Evolutionary conservation across 1,140 invertebrate genomes (phyloP).

Genomic region (Augochlora pura): DNA sequence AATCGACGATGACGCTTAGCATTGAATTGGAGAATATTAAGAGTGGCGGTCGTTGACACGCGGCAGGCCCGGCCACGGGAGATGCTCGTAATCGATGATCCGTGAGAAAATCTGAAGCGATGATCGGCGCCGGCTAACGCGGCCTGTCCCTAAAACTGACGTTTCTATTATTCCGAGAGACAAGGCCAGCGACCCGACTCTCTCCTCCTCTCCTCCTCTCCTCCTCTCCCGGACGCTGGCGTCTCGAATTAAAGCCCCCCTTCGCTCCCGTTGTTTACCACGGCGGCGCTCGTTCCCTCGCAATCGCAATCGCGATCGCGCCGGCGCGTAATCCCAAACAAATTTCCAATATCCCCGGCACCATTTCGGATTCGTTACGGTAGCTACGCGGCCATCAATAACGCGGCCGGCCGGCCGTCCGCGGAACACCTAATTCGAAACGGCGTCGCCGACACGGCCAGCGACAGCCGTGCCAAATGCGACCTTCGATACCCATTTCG

Average conservation of each 20-base stretch:
- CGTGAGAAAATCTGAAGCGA: conserved; percentile 52
- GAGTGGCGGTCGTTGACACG: conserved; percentile 64
- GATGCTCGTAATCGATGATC: conserved; percentile 53
- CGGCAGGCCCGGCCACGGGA: conserved; percentile 26
- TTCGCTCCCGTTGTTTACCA: background rate
- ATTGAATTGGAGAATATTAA: conserved; percentile 62
- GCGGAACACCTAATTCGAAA: conserved; percentile 35
- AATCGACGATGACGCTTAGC: conserved; percentile 38
- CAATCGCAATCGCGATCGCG: conserved; percentile 3
- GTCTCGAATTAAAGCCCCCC: background rate
- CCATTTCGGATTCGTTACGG: conserved; percentile 44
- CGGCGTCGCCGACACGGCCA: conserved; percentile 1
- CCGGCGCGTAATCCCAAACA: conserved; percentile 22
- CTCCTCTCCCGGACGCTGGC: background rate
- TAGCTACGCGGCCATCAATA: conserved; percentile 35
- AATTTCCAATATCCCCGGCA: conserved; percentile 21
- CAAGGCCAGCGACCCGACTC: background rate
- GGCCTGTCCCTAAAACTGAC: background rate
- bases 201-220: too few species aligned
- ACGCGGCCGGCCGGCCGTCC: conserved; percentile 19
- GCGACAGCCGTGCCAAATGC: conserved; percentile 42
- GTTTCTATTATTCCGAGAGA: background rate
- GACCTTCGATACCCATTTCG: conserved; percentile 45
- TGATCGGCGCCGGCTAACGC: background rate
- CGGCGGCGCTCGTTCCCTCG: background rate